Evolutionary conservation across 2,888 invertebrate genomes (phyloP), one percentile per base, ranked within the genome.

Genomic region (Synanthedon andrenaeformis): DNA sequence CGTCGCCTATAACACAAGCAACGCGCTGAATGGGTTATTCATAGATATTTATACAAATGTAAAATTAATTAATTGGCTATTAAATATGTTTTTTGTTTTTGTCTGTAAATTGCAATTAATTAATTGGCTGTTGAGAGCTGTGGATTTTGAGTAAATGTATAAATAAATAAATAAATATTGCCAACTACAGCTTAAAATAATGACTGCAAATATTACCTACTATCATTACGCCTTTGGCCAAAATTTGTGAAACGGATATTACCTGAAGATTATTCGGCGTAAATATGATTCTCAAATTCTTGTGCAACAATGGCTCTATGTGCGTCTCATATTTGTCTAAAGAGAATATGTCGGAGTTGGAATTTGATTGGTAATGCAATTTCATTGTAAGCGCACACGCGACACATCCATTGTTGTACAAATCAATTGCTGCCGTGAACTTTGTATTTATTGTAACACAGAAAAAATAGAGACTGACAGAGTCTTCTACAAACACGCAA

Each of bases 341-440:
- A 11, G 76, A 78, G 64, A 85, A 85, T 58, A 82, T 82, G 13
- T 71, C 62, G 41, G 61, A 56, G 58, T 66, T 71, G 1, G 80
- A 70, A 61, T 86, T 82, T 0, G 67, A 53, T 57, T 85, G 83
- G 59, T 82, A 81, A 52, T 79, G 72, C 41, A 87, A 59, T 57
- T 71, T 76, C 81, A 85, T 85, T 6, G 59, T 70, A 3, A 87
- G 68, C 1, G 69, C 78, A 60, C 78, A 79, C 0, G 86, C 69
- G 23, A 87, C 87, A n/a, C 86, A 67, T 13, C 87, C 87, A 52
- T 82, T 82, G 56, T 87, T 87, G 55, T 84, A 87, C 13, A 87
- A 69, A 58, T 86, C 83, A 50, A 87, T 75, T 0, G 61, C 59
- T 13, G 73, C 85, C 19, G 62, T 66, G 57, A 77, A 72, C 54